Conservation (phyloP, 2,797 vertebrate genomes). For the Trachurus trachurus region DNA sequence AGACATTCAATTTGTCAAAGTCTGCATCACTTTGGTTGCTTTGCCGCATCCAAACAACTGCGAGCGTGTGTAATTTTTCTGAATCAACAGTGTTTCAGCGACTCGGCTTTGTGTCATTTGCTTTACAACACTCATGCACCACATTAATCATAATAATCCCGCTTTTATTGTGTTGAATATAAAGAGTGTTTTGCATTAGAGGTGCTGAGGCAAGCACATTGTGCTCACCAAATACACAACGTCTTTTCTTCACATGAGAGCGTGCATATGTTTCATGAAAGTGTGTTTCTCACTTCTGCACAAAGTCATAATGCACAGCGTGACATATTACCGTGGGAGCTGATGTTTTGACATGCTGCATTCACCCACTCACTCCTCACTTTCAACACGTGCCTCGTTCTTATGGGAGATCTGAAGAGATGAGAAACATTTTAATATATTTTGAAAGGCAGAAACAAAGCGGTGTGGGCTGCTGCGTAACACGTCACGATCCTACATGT, state of each 20-base stretch:
- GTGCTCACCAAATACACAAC: slow-evolving; percentile 36
- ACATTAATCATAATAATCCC: slow-evolving; percentile 78
- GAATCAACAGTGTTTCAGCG: slow-evolving; percentile 56
- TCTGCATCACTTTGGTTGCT: slow-evolving; percentile 55
- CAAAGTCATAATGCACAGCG: neutral
- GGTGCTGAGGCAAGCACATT: slow-evolving; percentile 64
- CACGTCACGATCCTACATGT: slow-evolving; percentile 20
- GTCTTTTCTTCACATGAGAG: slow-evolving; percentile 52
- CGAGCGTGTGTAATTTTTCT: slow-evolving; percentile 55
- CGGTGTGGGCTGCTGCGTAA: neutral
- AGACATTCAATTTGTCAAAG: slow-evolving; percentile 54
- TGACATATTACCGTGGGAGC: slow-evolving; percentile 38
- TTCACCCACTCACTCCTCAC: slow-evolving; percentile 15
- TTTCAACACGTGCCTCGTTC: slow-evolving; percentile 1
- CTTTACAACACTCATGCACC: slow-evolving; percentile 53
- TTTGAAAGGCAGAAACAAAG: slow-evolving; percentile 41
- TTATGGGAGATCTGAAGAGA: slow-evolving; percentile 30
- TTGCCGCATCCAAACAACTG: slow-evolving; percentile 52
- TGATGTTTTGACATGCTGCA: slow-evolving; percentile 38
- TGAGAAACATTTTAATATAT: slow-evolving; percentile 45
- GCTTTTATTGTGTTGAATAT: slow-evolving; percentile 50
- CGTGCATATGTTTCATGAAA: slow-evolving; percentile 37
- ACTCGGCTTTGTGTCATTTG: slow-evolving; percentile 57
- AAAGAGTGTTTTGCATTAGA: slow-evolving; percentile 48
- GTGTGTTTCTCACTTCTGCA: slow-evolving; percentile 12